Evolutionary conservation across 2,113 vertebrate species (phyloP), one percentile per base, ranked within the genome.

Genomic region (Mohoua ochrocephala): DNA sequence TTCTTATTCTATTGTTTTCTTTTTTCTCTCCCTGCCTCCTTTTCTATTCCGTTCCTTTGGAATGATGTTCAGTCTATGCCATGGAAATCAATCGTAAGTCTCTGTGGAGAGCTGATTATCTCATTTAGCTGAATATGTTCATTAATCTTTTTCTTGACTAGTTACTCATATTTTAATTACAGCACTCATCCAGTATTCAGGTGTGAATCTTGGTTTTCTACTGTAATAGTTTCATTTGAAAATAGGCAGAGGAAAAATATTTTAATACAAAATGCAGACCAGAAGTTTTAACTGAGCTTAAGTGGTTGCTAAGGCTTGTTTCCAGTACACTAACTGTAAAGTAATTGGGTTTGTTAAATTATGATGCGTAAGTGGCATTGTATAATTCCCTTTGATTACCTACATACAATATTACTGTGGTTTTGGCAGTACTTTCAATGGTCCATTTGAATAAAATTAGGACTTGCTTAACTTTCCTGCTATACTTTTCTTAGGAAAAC

Each of bases 1-100:
- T 23, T 96, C 78, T 63, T 92, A 91, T 91, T 64, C 82, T 97
- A 41, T 94, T 56, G 22, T 97, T 97, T 96, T 98, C 71, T 98
- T 65, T 64, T 84, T 83, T 97, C 78, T 97, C n/a, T 73, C 59
- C 81, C 60, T 89, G 71, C 77, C 20, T 86, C 52, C 68, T 81
- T 75, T 60, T 50, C 79, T 83, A 1, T 89, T 88, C 59, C 1
- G n/a, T 96, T 97, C 76, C 96, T 87, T 96, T 94, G 79, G 63
- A 89, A 92, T 75, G 89, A 61, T 91, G 39, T 76, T 59, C 95
- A 99, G 99, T 99, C 97, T 99, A 99, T 95, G 99, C 99, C 89
- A 99, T 99, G 99, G 99, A 99, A 98, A 99, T 99, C 82, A 99
- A 99, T 94, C 99, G 99, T 99, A 98, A 99, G 99, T 99, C 97